A percentile compares a stretch with the other conserved stretches of the same genome.
Evolutionary conservation across 2,797 vertebrate species (phyloP).

Genomic region (Urophycis tenuis): DNA sequence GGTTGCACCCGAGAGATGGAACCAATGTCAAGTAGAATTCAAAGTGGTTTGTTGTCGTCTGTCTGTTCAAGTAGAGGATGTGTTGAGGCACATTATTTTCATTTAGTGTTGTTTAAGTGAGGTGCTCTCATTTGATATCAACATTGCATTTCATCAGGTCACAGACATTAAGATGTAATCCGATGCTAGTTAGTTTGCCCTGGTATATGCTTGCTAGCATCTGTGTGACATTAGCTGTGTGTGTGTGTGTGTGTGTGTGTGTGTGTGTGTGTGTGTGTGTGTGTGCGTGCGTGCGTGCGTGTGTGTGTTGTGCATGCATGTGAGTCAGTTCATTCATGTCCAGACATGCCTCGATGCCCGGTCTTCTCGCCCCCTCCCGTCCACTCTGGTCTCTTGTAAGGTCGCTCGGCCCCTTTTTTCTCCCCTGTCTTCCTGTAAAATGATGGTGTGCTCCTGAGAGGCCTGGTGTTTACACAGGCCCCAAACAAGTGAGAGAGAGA

Average conservation of each 20-base stretch:
- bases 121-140: too few relatives aligned
- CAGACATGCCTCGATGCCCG: slow-evolving; percentile 44
- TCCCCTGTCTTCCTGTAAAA: slow-evolving; percentile 47
- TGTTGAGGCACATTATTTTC: background rate
- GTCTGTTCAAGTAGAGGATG: background rate
- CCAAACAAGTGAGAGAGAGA: slow-evolving; percentile 31
- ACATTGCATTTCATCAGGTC: too few relatives aligned
- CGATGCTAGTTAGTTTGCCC: background rate
- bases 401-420: background rate
- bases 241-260: slow-evolving; percentile 6
- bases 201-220: background rate
- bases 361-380: slow-evolving; percentile 17
- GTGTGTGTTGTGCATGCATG: background rate
- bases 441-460: slow-evolving; percentile 36
- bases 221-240: background rate
- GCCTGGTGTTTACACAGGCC: slow-evolving; percentile 44
- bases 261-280: slow-evolving; percentile 6
- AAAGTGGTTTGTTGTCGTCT: background rate
- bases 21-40: background rate
- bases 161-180: too few relatives aligned
- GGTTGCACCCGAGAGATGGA: background rate
- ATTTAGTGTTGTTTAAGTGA: too few relatives aligned
- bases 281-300: slow-evolving; percentile 2
- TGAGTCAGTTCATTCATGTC: slow-evolving; percentile 38
- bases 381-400: slow-evolving; percentile 8